Percentiles rank a stretch among this genome's conserved stretches.
Conservation (phyloP, 2,888 invertebrate genomes). For the Hololepta plana region DNA sequence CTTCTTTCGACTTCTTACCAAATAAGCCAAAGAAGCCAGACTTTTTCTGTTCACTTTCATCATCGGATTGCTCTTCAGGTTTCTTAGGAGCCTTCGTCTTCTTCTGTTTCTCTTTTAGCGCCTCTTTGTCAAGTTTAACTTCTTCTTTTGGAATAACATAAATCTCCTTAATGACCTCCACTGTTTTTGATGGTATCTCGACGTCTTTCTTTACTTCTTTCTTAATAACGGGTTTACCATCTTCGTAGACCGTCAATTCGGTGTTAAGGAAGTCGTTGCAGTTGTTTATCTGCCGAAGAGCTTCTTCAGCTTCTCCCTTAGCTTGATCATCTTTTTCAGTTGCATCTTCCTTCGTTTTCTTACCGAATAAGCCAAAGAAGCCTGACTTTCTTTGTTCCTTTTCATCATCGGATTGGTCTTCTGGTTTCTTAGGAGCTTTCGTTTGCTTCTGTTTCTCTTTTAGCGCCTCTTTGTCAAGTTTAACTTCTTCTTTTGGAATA, state of each 20-base stretch:
- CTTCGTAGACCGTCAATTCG: too few relatives aligned
- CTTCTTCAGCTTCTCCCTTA: constrained; percentile 5
- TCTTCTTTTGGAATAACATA: too few relatives aligned
- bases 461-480: constrained; percentile 10
- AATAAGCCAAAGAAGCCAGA: constrained; percentile 14
- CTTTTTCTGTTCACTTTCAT: constrained; percentile 12
- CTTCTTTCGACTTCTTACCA: constrained; percentile 13
- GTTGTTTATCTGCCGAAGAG: constrained; percentile 3
- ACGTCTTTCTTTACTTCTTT: too few relatives aligned
- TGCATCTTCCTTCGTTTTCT: constrained; percentile 10
- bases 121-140: too few relatives aligned
- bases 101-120: too few relatives aligned
- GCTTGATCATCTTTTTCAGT: constrained; percentile 1
- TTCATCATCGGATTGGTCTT: constrained; percentile 4
- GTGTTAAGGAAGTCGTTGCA: too few relatives aligned
- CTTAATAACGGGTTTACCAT: too few relatives aligned
- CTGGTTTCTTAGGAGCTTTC: neutral
- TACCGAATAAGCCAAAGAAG: constrained; percentile 10
- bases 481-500: constrained; percentile 5
- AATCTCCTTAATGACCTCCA: too few relatives aligned
- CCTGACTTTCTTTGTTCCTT: constrained; percentile 7
- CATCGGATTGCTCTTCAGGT: too few relatives aligned
- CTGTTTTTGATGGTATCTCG: too few relatives aligned
- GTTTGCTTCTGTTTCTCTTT: constrained; percentile 1
- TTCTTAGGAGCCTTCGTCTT: too few relatives aligned